A percentile compares a stretch with the other conserved stretches of the same genome.
Conservation (phyloP, 2,113 vertebrate genomes). For the Hydrolagus affinis region DNA sequence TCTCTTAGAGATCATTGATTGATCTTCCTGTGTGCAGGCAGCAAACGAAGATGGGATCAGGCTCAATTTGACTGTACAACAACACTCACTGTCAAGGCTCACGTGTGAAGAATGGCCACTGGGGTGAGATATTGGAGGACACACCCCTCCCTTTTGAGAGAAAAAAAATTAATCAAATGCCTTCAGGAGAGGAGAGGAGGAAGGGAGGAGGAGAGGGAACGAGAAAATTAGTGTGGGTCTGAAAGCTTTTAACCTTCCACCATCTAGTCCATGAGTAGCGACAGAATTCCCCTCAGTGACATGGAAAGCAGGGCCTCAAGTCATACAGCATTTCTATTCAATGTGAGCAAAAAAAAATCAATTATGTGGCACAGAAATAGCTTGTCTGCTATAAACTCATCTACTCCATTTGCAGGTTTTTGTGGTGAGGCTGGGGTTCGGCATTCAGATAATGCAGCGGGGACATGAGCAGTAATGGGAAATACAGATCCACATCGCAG, state of each 20-base stretch:
- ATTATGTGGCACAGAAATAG: not conserved
- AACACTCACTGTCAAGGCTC: too few species aligned
- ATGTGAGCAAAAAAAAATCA: not conserved
- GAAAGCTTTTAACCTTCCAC: not conserved
- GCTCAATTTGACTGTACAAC: too few species aligned
- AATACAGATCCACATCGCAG: too few species aligned
- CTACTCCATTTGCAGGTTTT: not conserved
- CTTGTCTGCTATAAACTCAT: not conserved
- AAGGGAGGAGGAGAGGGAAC: too few species aligned
- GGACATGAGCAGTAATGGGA: not conserved
- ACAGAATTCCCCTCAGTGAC: not conserved
- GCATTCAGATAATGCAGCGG: not conserved
- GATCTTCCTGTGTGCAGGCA: too few species aligned
- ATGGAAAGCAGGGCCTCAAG: not conserved
- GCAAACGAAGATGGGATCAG: too few species aligned
- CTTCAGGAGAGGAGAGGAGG: too few species aligned
- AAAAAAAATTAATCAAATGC: too few species aligned
- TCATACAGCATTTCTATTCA: not conserved
- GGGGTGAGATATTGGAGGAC: too few species aligned
- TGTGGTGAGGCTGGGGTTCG: not conserved
- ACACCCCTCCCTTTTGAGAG: too few species aligned
- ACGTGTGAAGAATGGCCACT: too few species aligned
- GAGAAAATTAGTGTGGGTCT: not conserved
- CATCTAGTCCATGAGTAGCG: not conserved
- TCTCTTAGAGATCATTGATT: too few species aligned